A percentile compares a stretch with the other conserved stretches of the same genome.
Evolutionary conservation across 2,797 vertebrate genomes (phyloP).

Genomic region (Oreortyx pictus): DNA sequence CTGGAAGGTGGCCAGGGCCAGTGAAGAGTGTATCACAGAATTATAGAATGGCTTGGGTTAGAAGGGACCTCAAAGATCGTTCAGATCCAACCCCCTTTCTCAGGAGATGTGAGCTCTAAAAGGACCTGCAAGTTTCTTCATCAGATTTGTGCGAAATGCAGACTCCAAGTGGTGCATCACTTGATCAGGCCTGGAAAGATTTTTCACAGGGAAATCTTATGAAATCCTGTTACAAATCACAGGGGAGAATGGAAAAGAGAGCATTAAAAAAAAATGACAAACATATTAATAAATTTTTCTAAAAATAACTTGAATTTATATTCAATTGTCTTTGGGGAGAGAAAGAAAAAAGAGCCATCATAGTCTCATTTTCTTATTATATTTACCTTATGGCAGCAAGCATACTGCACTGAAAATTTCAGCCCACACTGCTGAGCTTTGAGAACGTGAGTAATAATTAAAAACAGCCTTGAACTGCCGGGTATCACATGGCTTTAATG

Average conservation of each 20-base stretch:
- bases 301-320: background rate
- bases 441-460: background rate
- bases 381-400: background rate
- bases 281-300: background rate
- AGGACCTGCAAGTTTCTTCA: background rate
- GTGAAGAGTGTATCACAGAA: background rate
- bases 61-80: too few relatives aligned
- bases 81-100: background rate
- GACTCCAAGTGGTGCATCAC: background rate
- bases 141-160: background rate
- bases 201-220: background rate
- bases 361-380: background rate
- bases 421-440: background rate
- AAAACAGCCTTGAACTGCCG: background rate
- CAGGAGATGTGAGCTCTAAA: background rate
- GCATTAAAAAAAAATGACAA: background rate
- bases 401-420: background rate
- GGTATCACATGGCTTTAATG: background rate
- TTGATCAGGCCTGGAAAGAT: background rate
- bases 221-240: background rate
- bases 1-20: background rate
- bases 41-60: too few relatives aligned
- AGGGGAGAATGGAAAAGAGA: background rate
- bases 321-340: background rate
- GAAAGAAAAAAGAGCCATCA: background rate